These are phyloP conservation scores for Caenorhabditis angaria DNA, from an alignment of 2,888 invertebrate genomes.

Conservation along the genomic window DNA sequence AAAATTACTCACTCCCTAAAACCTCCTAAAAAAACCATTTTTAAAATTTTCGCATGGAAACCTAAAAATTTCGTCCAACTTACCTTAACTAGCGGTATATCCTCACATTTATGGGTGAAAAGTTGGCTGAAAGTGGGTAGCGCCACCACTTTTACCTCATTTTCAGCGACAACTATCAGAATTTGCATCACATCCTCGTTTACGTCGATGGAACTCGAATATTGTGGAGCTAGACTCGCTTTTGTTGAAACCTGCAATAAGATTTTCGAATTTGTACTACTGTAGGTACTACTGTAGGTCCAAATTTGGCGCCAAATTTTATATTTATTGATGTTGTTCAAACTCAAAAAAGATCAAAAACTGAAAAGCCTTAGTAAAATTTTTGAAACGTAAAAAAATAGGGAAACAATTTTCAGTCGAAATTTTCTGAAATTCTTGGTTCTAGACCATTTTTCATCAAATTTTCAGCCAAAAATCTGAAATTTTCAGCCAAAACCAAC, in stretches of 20 bases:
- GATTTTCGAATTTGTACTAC: background rate
- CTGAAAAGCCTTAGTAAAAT: constrained; percentile 5
- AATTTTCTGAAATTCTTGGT: constrained; percentile 19
- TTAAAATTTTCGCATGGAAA: too few relatives aligned
- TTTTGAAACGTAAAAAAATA: constrained; percentile 13
- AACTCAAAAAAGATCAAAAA: background rate
- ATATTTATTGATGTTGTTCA: background rate
- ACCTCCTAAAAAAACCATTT: too few relatives aligned
- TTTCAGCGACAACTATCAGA: constrained; percentile 64
- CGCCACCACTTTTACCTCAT: constrained; percentile 64
- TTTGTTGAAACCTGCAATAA: constrained; percentile 59
- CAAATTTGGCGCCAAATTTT: too few relatives aligned
- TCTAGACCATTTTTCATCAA: background rate
- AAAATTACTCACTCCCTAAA: too few relatives aligned
- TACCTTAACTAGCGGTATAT: constrained; percentile 68
- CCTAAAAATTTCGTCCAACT: background rate
- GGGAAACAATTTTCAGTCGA: background rate
- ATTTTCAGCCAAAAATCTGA: too few relatives aligned
- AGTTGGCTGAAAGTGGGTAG: constrained; percentile 66
- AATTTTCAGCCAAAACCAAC: constrained; percentile 24
- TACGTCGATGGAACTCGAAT: constrained; percentile 43
- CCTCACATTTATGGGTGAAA: constrained; percentile 60
- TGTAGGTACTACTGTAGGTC: too few relatives aligned
- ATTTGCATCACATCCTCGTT: constrained; percentile 59
- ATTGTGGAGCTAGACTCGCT: constrained; percentile 57